A percentile compares a stretch with the other conserved stretches of the same genome.
These are phyloP conservation scores for Lepidocyrtoides sp. DNA, from an alignment of 2,888 invertebrate species.

Conservation along the genomic window DNA sequence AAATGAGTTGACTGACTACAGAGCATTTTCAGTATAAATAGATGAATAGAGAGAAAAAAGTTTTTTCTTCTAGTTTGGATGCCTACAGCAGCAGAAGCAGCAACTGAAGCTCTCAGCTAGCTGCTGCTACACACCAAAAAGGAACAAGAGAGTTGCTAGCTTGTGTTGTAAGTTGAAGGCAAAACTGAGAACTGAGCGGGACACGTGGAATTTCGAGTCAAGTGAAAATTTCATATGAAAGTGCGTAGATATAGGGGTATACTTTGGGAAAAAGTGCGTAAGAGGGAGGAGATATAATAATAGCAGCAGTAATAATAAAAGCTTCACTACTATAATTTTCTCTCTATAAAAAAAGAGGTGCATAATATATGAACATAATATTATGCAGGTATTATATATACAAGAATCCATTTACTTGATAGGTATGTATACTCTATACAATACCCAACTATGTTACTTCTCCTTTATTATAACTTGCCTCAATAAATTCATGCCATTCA, in stretches of 20 bases:
- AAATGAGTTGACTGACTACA: neutral
- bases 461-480: conserved; percentile 46
- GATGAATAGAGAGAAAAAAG: neutral
- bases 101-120: neutral
- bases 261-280: conserved; percentile 15
- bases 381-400: neutral
- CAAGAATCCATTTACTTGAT: neutral
- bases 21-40: neutral
- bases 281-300: neutral
- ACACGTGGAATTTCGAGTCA: conserved; percentile 78
- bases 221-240: conserved; percentile 66
- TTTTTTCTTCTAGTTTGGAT: conserved; percentile 1
- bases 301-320: neutral
- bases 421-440: neutral
- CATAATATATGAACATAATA: neutral
- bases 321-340: conserved; percentile 15
- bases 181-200: conserved; percentile 75
- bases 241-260: neutral
- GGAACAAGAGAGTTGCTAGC: neutral
- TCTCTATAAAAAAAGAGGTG: neutral
- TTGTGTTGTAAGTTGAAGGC: conserved; percentile 13
- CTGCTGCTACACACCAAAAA: neutral
- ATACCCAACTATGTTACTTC: neutral
- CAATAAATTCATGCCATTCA: conserved; percentile 38
- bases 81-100: neutral